Conservation (phyloP, 2,113 vertebrate species). For the Vulpes lagopus region DNA sequence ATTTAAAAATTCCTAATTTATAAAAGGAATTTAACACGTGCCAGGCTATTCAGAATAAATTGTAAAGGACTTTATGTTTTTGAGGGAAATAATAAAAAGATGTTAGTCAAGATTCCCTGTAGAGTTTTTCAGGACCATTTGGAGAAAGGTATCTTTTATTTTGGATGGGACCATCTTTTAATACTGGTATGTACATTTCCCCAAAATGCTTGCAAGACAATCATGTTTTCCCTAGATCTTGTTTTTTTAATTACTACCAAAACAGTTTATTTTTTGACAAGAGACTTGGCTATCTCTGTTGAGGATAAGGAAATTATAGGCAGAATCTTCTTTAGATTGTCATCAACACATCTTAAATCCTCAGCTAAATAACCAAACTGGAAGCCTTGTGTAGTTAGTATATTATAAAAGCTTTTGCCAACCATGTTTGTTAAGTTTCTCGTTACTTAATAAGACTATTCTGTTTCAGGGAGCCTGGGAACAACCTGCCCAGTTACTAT, state of each 20-base stretch:
- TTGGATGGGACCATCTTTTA: not conserved
- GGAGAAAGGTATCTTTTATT: not conserved
- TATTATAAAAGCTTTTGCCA: not conserved
- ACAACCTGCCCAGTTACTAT: not conserved
- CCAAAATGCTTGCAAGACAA: not conserved
- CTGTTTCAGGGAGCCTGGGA: not conserved
- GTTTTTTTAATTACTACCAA: not conserved
- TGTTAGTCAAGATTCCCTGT: not conserved
- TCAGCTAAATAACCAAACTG: not conserved
- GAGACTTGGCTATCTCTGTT: not conserved
- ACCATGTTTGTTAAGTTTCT: not conserved
- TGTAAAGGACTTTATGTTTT: slow-evolving; percentile 3
- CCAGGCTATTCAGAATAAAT: not conserved
- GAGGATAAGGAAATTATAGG: not conserved
- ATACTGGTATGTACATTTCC: not conserved
- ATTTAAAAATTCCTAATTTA: not conserved
- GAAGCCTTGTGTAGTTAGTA: not conserved
- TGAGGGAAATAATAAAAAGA: not conserved
- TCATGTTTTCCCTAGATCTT: not conserved
- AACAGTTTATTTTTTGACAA: not conserved
- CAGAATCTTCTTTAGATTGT: not conserved
- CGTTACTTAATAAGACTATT: not conserved
- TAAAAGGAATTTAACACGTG: not conserved
- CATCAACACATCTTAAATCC: not conserved
- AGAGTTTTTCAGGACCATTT: not conserved